Conservation (phyloP, 1,140 invertebrate species). For the Drosophila suzukii region DNA sequence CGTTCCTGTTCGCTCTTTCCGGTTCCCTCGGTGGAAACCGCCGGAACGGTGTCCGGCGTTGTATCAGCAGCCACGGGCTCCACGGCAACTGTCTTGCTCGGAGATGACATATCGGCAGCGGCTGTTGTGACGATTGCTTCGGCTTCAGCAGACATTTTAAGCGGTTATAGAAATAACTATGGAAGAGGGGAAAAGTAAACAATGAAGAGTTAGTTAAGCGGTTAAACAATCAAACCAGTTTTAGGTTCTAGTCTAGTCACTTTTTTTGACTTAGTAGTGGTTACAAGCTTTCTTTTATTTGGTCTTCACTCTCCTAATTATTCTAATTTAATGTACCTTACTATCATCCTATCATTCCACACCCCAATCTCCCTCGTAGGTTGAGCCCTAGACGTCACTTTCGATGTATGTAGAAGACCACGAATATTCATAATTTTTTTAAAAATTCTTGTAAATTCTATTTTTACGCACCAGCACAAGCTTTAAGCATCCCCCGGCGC, state of each 20-base stretch:
- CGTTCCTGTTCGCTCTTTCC: constrained; percentile 54
- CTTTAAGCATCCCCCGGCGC: constrained; percentile 4
- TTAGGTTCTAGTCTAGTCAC: background rate
- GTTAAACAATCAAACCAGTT: background rate
- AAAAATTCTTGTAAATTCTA: constrained; percentile 7
- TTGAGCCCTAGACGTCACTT: constrained; percentile 80
- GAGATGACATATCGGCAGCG: constrained; percentile 53
- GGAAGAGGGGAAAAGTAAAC: background rate
- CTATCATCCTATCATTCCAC: constrained; percentile 7
- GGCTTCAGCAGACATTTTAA: constrained; percentile 76
- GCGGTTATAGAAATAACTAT: constrained; percentile 6
- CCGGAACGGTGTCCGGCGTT: constrained; percentile 51
- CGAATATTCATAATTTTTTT: constrained; percentile 25
- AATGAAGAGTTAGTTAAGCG: background rate
- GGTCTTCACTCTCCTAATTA: background rate
- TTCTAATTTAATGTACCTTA: background rate
- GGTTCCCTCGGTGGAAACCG: constrained; percentile 20
- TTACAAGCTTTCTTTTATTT: background rate
- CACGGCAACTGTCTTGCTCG: constrained; percentile 38
- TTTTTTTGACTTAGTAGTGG: background rate
- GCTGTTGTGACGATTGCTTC: constrained; percentile 68
- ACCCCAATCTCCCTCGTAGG: constrained; percentile 50
- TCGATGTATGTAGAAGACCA: constrained; percentile 70
- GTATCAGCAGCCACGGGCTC: constrained; percentile 64
- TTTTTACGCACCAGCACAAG: constrained; percentile 3